A percentile compares a stretch with the other conserved stretches of the same genome.
phyloP scores from a whole-genome alignment of 2,113 vertebrate species.

The Perccottus glenii region DNA sequence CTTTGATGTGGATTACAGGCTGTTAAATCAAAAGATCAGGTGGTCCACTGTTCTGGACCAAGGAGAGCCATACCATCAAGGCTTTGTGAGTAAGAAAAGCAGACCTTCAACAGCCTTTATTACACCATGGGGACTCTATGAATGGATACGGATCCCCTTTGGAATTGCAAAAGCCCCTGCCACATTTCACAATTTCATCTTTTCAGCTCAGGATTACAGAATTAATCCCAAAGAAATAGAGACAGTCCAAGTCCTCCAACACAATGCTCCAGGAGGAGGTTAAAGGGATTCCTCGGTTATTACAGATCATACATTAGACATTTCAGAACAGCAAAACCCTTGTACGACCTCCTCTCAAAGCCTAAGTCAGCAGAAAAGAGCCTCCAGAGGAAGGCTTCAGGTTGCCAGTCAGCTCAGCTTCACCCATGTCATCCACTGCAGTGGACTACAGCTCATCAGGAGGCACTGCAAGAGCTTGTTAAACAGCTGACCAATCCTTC shows the following conservation, averaged over 20 bases:
- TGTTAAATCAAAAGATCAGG: slow-evolving; percentile 1
- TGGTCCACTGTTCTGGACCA: slow-evolving; percentile 14
- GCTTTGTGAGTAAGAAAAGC: neutral
- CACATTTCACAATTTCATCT: slow-evolving; percentile 3
- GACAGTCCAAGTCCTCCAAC: neutral
- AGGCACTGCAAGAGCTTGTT: no score
- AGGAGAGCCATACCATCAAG: slow-evolving; percentile 19
- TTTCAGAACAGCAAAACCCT: neutral
- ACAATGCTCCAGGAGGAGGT: neutral
- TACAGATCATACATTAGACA: neutral
- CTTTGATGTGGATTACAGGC: neutral
- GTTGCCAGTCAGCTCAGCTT: no score
- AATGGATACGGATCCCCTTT: neutral
- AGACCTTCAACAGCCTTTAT: neutral
- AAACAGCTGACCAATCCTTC: no score
- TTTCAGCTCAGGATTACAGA: neutral
- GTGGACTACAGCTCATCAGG: no score
- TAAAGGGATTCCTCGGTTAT: neutral
- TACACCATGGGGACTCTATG: neutral
- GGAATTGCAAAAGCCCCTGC: neutral
- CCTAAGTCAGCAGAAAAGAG: neutral
- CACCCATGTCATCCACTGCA: no score
- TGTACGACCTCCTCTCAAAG: neutral
- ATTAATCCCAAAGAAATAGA: neutral
- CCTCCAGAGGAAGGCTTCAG: neutral